Percentiles rank a stretch among this genome's conserved stretches.
phyloP scores from a whole-genome alignment of 2,888 invertebrate genomes.

The Odontothrips loti region DNA sequence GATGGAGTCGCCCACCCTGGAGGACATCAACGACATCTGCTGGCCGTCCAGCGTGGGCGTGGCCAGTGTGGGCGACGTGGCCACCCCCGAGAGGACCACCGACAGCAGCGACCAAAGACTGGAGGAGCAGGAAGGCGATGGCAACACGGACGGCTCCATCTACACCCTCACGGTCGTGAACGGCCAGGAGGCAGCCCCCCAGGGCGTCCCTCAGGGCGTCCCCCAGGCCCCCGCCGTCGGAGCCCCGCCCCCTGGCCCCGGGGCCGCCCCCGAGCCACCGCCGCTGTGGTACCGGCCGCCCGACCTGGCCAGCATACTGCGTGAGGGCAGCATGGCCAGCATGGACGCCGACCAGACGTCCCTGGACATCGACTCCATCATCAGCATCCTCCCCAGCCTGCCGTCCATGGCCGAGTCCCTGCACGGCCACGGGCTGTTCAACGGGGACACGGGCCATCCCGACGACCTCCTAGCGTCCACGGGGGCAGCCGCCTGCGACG shows the following conservation, averaged over 20 bases:
- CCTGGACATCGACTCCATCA: conserved; percentile 70
- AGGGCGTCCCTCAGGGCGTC: conserved; percentile 45
- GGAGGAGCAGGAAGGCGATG: conserved; percentile 36
- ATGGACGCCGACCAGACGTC: conserved; percentile 34
- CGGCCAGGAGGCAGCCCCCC: conserved; percentile 50
- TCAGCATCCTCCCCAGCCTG: conserved; percentile 60
- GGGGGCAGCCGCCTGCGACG: conserved; percentile 58
- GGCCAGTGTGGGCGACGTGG: conserved; percentile 55
- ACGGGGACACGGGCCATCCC: conserved; percentile 46
- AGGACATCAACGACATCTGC: conserved; percentile 62
- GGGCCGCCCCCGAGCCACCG: conserved; percentile 43
- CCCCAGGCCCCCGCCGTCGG: conserved; percentile 44
- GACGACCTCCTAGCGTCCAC: conserved; percentile 43
- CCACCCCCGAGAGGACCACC: conserved; percentile 43
- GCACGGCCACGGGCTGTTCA: conserved; percentile 49
- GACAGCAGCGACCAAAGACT: conserved; percentile 29
- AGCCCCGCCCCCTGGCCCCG: background rate
- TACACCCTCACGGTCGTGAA: conserved; percentile 83
- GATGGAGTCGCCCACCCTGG: conserved; percentile 66
- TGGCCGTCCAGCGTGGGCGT: conserved; percentile 47
- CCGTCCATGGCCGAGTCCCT: conserved; percentile 38
- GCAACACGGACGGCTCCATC: conserved; percentile 74
- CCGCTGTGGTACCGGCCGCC: conserved; percentile 53
- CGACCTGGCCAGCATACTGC: conserved; percentile 56
- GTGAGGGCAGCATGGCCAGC: conserved; percentile 49